A percentile compares a stretch with the other conserved stretches of the same genome.
Conservation (phyloP, 2,113 vertebrate species). For the Damaliscus lunatus region DNA sequence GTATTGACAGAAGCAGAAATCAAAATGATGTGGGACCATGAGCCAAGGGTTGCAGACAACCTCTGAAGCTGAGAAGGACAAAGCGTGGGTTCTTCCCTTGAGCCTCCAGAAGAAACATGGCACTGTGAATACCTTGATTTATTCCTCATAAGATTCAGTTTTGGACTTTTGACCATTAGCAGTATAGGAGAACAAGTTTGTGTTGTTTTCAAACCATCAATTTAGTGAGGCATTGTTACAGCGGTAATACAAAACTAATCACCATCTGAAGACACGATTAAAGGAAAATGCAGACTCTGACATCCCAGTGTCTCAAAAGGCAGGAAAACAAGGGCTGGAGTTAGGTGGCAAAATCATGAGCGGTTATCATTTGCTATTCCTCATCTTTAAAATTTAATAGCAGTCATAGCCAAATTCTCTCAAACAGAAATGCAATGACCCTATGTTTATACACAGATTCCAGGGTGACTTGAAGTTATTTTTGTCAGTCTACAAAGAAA, state of each 20-base stretch:
- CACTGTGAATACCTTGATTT: not conserved
- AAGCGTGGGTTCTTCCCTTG: not conserved
- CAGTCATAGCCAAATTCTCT: not conserved
- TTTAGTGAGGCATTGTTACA: not conserved
- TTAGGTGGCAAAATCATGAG: not conserved
- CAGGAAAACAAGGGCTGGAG: not conserved
- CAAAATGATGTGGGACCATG: not conserved
- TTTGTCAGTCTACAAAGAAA: not conserved
- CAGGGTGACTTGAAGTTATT: not conserved
- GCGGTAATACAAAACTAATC: not conserved
- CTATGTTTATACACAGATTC: not conserved
- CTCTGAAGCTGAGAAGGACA: not conserved
- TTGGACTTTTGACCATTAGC: not conserved
- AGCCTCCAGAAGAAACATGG: not conserved
- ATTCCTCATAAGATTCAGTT: not conserved
- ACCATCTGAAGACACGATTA: not conserved
- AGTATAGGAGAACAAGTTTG: not conserved
- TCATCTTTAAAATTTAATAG: constrained; percentile 5
- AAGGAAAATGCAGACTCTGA: not conserved
- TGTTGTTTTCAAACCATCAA: not conserved
- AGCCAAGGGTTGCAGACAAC: not conserved
- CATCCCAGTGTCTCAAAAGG: not conserved
- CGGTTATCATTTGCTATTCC: not conserved
- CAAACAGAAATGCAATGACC: not conserved
- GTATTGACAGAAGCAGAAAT: not conserved